Evolutionary conservation across 2,888 invertebrate genomes (phyloP).

Genomic region (Chrysolina americana): DNA sequence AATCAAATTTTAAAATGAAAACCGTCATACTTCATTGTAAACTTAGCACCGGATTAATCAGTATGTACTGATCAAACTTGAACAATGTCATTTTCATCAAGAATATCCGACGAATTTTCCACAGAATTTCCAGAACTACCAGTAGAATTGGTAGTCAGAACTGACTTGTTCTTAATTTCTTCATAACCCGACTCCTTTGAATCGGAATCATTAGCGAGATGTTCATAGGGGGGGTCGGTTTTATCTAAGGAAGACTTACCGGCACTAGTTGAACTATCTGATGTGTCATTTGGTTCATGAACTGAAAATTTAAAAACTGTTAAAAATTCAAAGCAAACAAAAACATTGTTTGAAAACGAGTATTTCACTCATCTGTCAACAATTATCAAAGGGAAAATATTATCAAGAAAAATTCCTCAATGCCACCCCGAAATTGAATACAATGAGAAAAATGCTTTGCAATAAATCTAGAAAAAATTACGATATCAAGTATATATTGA

Average conservation of each 20-base stretch:
- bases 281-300: slow-evolving; percentile 48
- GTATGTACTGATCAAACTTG: slow-evolving; percentile 53
- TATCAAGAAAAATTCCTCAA: too few relatives aligned
- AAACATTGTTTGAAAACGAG: too few relatives aligned
- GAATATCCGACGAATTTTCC: slow-evolving; percentile 52
- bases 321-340: too few relatives aligned
- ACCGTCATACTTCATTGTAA: slow-evolving; percentile 2
- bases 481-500: too few relatives aligned
- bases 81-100: slow-evolving; percentile 61
- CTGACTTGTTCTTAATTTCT: slow-evolving; percentile 50
- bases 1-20: slow-evolving; percentile 6
- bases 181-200: slow-evolving; percentile 60
- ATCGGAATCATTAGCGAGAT: slow-evolving; percentile 56
- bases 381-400: too few relatives aligned
- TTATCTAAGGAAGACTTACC: slow-evolving; percentile 52
- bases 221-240: slow-evolving; percentile 60
- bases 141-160: slow-evolving; percentile 51
- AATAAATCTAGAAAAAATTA: too few relatives aligned
- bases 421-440: too few relatives aligned
- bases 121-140: slow-evolving; percentile 48
- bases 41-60: neutral
- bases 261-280: slow-evolving; percentile 59
- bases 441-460: too few relatives aligned
- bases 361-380: too few relatives aligned
- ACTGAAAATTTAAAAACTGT: slow-evolving; percentile 12